phyloP scores from a whole-genome alignment of 2,113 vertebrate genomes.

The Peromyscus leucopus region DNA sequence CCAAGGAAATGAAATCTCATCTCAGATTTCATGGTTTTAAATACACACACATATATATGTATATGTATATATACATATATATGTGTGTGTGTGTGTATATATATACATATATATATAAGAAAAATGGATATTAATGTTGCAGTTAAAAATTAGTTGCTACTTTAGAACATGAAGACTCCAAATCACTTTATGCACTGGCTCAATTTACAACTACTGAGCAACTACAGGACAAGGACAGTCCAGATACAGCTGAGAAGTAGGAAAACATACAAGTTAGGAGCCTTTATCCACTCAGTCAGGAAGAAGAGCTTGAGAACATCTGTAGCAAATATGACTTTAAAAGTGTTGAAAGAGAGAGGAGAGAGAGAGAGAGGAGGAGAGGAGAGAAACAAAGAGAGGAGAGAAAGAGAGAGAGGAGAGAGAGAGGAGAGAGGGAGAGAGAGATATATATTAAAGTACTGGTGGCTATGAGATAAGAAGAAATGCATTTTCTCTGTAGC shows the following conservation, averaged over 20 bases:
- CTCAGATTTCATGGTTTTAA: conserved; percentile 32
- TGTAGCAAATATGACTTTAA: background rate
- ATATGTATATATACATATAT: too few relatives aligned
- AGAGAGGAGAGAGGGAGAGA: too few relatives aligned
- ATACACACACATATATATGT: background rate
- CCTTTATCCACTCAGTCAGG: background rate
- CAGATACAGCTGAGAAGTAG: background rate
- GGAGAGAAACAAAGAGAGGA: background rate
- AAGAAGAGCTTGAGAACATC: background rate
- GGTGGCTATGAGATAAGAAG: background rate
- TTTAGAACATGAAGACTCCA: background rate
- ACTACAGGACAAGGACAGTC: background rate
- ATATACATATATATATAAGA: background rate
- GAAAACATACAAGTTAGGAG: background rate
- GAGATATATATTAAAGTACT: background rate
- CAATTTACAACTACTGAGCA: background rate
- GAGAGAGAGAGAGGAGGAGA: background rate
- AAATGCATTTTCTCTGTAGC: background rate
- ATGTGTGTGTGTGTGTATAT: too few relatives aligned
- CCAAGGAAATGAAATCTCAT: conserved; percentile 33
- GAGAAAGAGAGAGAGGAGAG: background rate
- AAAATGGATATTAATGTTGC: background rate
- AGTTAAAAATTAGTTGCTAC: background rate
- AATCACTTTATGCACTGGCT: background rate
- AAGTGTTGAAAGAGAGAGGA: background rate